Conservation (phyloP, 37 sponge, comb jelly and placozoan species). For the Haliclona indistincta region DNA sequence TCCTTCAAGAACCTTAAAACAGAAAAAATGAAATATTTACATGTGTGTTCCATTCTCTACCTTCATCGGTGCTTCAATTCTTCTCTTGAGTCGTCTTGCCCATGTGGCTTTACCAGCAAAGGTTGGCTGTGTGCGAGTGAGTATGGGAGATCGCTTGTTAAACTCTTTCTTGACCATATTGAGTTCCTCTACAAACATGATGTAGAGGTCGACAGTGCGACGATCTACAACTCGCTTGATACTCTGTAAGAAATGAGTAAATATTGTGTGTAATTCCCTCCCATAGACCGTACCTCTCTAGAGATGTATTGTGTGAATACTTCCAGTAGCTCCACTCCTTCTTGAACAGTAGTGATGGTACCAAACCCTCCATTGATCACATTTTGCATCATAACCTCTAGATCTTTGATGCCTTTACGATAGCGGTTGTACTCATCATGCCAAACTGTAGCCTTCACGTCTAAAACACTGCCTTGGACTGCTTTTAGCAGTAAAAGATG, state of each 20-base stretch:
- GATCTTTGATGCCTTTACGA: constrained; percentile 89
- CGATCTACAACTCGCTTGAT: constrained; percentile 90
- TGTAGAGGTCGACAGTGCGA: constrained; percentile 90
- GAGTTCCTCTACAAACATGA: constrained; percentile 89
- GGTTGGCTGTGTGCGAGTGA: constrained; percentile 72
- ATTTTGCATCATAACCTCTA: constrained; percentile 99
- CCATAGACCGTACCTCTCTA: constrained; percentile 74
- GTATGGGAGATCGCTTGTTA: constrained; percentile 52
- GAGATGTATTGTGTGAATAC: constrained; percentile 79
- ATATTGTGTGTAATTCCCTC: not conserved
- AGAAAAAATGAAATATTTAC: constrained; percentile 5
- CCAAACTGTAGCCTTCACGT: constrained; percentile 84
- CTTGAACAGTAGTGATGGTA: constrained; percentile 83
- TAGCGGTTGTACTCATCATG: constrained; percentile 76
- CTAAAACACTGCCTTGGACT: constrained; percentile 57
- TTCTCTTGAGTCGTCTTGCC: constrained; percentile 84
- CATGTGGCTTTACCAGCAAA: constrained; percentile 91
- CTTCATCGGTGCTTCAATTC: constrained; percentile 92
- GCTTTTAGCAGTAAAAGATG: constrained; percentile 27
- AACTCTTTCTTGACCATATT: constrained; percentile 96
- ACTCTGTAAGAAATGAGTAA: constrained; percentile 38
- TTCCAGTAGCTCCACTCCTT: constrained; percentile 93
- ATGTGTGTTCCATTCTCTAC: constrained; percentile 44
- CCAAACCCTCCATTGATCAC: constrained; percentile 84
- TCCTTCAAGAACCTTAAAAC: constrained; percentile 56